Evolutionary conservation across 2,113 vertebrate genomes (phyloP).

Genomic region (Gymnorhina tibicen): DNA sequence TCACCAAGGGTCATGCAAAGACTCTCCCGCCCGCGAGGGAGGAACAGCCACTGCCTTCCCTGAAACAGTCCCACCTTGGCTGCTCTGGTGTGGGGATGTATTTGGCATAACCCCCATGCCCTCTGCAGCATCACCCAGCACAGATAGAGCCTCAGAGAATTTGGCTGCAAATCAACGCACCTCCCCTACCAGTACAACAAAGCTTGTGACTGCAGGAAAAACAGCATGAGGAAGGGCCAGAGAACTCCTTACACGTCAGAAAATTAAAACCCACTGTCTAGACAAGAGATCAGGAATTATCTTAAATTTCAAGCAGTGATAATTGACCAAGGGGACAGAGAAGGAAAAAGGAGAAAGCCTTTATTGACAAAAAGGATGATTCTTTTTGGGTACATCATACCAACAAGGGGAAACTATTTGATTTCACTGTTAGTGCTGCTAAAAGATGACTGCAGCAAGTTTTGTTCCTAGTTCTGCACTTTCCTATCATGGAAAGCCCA

Average conservation of each 20-base stretch:
- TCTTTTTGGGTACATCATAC: neutral
- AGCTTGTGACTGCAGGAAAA: neutral
- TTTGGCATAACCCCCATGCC: neutral
- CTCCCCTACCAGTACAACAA: neutral
- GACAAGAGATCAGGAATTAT: constrained; percentile 20
- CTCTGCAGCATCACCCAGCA: neutral
- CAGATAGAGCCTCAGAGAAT: neutral
- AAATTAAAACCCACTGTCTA: constrained; percentile 24
- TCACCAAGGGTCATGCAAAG: neutral
- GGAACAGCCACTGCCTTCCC: neutral
- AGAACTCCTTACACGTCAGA: neutral
- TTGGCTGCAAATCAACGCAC: neutral
- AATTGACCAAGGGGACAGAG: neutral
- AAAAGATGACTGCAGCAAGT: neutral
- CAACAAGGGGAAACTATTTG: neutral
- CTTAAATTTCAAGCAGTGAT: neutral
- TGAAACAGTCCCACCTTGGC: neutral
- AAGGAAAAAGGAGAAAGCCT: neutral
- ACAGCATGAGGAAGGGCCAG: neutral
- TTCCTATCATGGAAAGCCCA: neutral
- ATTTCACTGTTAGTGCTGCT: neutral
- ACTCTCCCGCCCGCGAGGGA: neutral
- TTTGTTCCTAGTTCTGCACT: neutral
- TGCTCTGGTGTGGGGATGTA: neutral
- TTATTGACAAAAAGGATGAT: neutral